These are phyloP conservation scores for Aselliscus stoliczkanus DNA, from an alignment of 2,797 vertebrate species.

Conservation along the genomic window DNA sequence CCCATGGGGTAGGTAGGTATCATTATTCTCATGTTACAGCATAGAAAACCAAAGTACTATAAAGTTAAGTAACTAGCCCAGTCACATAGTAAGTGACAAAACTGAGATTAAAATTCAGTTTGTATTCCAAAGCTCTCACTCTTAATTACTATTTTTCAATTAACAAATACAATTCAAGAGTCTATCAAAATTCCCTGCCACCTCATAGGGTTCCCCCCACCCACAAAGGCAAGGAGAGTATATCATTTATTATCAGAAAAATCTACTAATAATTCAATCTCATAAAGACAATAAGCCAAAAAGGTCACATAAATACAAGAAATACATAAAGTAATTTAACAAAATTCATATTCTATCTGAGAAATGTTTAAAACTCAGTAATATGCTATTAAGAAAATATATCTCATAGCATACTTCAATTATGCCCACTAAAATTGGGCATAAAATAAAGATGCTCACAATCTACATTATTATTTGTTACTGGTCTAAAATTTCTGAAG, in stretches of 20 bases:
- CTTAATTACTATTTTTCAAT: neutral
- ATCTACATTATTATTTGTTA: neutral
- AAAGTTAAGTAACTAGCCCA: neutral
- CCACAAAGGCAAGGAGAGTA: neutral
- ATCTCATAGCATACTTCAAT: neutral
- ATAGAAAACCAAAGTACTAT: neutral
- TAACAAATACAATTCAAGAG: neutral
- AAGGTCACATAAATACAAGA: neutral
- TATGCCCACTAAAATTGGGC: neutral
- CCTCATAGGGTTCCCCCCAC: neutral
- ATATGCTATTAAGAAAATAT: neutral
- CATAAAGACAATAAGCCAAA: neutral
- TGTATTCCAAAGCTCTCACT: neutral
- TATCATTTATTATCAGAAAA: neutral
- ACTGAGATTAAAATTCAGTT: neutral
- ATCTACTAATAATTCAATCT: neutral
- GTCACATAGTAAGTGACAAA: neutral
- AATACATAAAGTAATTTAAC: neutral
- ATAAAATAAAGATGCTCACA: neutral
- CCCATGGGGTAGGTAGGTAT: neutral
- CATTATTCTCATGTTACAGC: neutral
- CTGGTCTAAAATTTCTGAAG: neutral
- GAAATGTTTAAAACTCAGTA: neutral
- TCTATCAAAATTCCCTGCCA: neutral
- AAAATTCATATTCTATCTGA: neutral